These are phyloP conservation scores for Synergus itoensis DNA, from an alignment of 2,888 invertebrate genomes.

Conservation along the genomic window DNA sequence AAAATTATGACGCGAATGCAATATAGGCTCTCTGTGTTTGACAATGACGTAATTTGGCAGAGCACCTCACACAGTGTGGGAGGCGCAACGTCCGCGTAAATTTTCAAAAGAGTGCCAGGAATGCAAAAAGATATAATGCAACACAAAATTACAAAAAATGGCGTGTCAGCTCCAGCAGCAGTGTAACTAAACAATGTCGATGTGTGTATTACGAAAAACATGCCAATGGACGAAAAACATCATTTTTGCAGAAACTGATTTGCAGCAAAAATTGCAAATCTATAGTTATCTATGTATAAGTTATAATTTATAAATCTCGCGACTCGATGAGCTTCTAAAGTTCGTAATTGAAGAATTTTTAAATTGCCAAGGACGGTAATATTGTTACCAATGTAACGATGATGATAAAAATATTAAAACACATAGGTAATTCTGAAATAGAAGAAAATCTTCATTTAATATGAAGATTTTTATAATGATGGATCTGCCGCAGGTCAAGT, in stretches of 20 bases:
- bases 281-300: no score
- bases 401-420: not conserved
- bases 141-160: not conserved
- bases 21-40: not conserved
- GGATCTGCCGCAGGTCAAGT: not conserved
- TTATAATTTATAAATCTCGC: no score
- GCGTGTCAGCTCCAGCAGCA: not conserved
- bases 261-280: not conserved
- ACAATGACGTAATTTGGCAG: slow-evolving; percentile 36
- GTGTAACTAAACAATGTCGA: not conserved
- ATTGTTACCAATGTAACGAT: no score
- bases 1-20: slow-evolving; percentile 27
- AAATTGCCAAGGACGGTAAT: no score
- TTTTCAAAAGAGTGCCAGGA: slow-evolving; percentile 20
- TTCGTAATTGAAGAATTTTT: no score
- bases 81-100: slow-evolving; percentile 10
- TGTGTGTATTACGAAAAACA: no score
- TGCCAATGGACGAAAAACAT: no score
- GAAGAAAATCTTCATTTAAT: no score
- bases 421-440: not conserved
- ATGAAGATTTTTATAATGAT: not conserved
- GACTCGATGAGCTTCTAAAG: no score
- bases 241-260: not conserved
- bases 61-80: not conserved
- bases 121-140: not conserved